Percentiles rank a stretch among this genome's conserved stretches.
phyloP scores from a whole-genome alignment of 2,113 vertebrate species.

The Gasterosteus aculeatus region DNA sequence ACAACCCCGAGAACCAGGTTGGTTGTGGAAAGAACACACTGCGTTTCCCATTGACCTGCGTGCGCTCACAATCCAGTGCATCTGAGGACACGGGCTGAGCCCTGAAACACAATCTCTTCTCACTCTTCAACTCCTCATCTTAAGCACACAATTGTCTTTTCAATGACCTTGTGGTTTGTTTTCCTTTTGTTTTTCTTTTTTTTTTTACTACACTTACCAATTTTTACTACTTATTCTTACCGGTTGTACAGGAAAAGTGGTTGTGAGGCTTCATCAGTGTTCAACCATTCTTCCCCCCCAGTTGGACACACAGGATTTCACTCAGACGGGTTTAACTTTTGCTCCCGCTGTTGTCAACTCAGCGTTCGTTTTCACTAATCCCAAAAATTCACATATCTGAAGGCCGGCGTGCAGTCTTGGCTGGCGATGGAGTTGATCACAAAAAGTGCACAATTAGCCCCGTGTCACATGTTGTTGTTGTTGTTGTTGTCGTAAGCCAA shows the following conservation, averaged over 20 bases:
- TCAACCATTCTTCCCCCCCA: slow-evolving; percentile 45
- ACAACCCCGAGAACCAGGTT: slow-evolving; percentile 58
- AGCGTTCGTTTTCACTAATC: slow-evolving; percentile 33
- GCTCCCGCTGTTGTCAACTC: slow-evolving; percentile 29
- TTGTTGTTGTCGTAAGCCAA: slow-evolving; percentile 15
- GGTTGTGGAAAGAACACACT: slow-evolving; percentile 62
- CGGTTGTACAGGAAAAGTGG: slow-evolving; percentile 67
- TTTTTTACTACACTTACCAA: slow-evolving; percentile 62
- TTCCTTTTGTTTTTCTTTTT: slow-evolving; percentile 21
- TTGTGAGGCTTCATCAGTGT: slow-evolving; percentile 59
- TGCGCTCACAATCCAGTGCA: slow-evolving; percentile 69
- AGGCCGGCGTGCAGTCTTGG: slow-evolving; percentile 6
- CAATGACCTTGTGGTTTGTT: slow-evolving; percentile 80
- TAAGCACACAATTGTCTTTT: slow-evolving; percentile 82
- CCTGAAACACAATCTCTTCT: slow-evolving; percentile 79
- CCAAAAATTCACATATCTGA: slow-evolving; percentile 1
- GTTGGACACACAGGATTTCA: slow-evolving; percentile 57
- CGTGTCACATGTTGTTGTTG: slow-evolving; percentile 26
- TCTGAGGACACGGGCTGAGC: slow-evolving; percentile 78
- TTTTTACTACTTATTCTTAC: slow-evolving; percentile 71
- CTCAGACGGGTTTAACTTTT: slow-evolving; percentile 42
- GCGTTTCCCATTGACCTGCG: slow-evolving; percentile 64
- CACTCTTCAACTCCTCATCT: slow-evolving; percentile 76
- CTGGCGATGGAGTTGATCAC: slow-evolving; percentile 17
- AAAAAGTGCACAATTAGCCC: slow-evolving; percentile 41